Percentiles rank a stretch among this genome's conserved stretches.
Conservation (phyloP, 1,140 invertebrate species). For the Pogonomyrmex californicus region DNA sequence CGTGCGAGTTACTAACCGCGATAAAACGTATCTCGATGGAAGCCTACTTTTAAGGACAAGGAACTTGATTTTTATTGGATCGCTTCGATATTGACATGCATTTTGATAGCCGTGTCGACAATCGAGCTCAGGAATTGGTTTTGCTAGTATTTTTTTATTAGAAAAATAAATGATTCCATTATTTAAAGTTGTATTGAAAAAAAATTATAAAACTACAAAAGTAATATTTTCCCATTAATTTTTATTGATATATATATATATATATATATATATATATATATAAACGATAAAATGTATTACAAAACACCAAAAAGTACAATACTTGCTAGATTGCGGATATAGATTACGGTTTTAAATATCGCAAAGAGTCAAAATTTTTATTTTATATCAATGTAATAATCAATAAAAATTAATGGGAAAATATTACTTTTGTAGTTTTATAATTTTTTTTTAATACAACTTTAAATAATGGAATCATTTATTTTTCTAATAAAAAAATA, state of each 20-base stretch:
- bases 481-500: background rate
- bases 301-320: too few species aligned
- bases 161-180: background rate
- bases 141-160: background rate
- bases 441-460: background rate
- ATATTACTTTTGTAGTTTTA: background rate
- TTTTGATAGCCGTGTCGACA: background rate
- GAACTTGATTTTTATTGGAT: conserved; percentile 16
- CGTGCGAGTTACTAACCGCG: conserved; percentile 18
- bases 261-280: background rate
- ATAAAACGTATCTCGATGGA: conserved; percentile 39
- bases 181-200: background rate
- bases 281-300: too few species aligned
- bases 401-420: background rate
- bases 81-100: background rate
- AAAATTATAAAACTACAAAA: background rate
- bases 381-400: background rate
- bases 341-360: too few species aligned
- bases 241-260: background rate
- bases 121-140: conserved; percentile 17
- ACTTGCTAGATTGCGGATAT: too few species aligned
- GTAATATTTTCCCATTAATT: background rate
- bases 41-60: background rate
- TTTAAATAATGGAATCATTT: background rate
- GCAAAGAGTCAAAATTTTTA: too few species aligned